Percentiles rank a stretch among this genome's conserved stretches.
phyloP scores from a whole-genome alignment of 1,140 invertebrate genomes.

The Ectropis grisescens region DNA sequence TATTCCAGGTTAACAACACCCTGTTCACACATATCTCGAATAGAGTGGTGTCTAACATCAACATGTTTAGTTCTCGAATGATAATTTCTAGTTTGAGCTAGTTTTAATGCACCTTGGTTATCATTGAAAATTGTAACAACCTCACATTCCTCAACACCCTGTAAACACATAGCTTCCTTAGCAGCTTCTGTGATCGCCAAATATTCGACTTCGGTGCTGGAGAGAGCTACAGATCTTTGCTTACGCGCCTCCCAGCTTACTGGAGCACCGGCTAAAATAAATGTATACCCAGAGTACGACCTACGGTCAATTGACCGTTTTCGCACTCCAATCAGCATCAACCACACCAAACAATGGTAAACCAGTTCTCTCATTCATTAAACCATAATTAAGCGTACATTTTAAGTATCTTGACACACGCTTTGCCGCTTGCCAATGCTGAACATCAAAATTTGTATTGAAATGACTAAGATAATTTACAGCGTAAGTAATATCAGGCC shows the following conservation, averaged over 20 bases:
- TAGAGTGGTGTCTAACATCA: constrained; percentile 15
- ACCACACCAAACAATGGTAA: constrained; percentile 19
- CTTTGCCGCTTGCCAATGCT: constrained; percentile 19
- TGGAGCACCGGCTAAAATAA: constrained; percentile 15
- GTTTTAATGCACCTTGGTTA: constrained; percentile 14
- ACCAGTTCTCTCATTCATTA: constrained; percentile 11
- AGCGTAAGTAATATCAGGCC: constrained; percentile 36
- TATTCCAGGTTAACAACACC: constrained; percentile 12
- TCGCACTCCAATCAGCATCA: constrained; percentile 35
- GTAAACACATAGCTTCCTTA: constrained; percentile 13
- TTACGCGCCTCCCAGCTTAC: constrained; percentile 15
- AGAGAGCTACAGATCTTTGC: constrained; percentile 14
- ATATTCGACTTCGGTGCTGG: constrained; percentile 12
- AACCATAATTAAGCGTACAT: constrained; percentile 16
- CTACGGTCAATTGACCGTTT: constrained; percentile 25
- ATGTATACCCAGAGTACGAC: constrained; percentile 27
- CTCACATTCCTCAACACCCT: constrained; percentile 8
- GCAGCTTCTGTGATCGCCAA: constrained; percentile 5
- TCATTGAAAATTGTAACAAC: constrained; percentile 15
- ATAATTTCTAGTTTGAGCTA: constrained; percentile 13
- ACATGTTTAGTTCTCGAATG: constrained; percentile 14
- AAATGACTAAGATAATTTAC: constrained; percentile 29
- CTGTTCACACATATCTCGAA: constrained; percentile 13
- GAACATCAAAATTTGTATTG: constrained; percentile 17
- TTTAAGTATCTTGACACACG: constrained; percentile 29